A percentile compares a stretch with the other conserved stretches of the same genome.
Evolutionary conservation across 2,888 invertebrate genomes (phyloP).

Genomic region (Nudaria mundana): DNA sequence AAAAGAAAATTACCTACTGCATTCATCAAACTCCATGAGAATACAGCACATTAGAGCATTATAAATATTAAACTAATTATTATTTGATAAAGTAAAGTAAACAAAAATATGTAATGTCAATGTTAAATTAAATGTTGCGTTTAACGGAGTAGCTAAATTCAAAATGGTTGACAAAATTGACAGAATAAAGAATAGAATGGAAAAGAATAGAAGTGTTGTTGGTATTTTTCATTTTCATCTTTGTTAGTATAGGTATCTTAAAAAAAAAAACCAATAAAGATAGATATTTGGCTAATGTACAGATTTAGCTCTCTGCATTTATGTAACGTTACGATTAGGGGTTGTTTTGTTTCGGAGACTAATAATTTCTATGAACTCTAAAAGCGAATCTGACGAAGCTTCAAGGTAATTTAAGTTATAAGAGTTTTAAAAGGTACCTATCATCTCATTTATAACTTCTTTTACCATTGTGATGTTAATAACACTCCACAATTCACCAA

Average conservation of each 20-base stretch:
- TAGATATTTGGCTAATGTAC: conserved; percentile 44
- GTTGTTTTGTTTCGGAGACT: conserved; percentile 54
- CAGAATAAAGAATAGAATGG: conserved; percentile 53
- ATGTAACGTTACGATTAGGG: conserved; percentile 49
- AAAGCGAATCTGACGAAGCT: conserved; percentile 80
- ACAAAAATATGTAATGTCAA: no score
- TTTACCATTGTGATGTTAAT: conserved; percentile 7
- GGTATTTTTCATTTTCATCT: conserved; percentile 58
- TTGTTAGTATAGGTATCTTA: conserved; percentile 41
- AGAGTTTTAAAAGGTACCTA: conserved; percentile 7
- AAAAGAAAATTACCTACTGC: no score
- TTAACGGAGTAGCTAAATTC: conserved; percentile 36
- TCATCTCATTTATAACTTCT: conserved; percentile 9
- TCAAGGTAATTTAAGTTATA: conserved; percentile 67
- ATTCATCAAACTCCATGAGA: no score
- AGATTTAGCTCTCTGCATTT: conserved; percentile 45
- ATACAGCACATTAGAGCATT: no score
- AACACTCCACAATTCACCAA: conserved; percentile 2
- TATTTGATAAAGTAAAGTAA: no score
- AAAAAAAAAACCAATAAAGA: conserved; percentile 37
- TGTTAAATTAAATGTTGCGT: conserved; percentile 33
- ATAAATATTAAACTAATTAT: no score
- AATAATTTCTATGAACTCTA: conserved; percentile 78
- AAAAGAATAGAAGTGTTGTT: conserved; percentile 54
- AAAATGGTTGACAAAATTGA: conserved; percentile 58